phyloP scores from a whole-genome alignment of 2,797 vertebrate species.

The Urocyon cinereoargenteus region DNA sequence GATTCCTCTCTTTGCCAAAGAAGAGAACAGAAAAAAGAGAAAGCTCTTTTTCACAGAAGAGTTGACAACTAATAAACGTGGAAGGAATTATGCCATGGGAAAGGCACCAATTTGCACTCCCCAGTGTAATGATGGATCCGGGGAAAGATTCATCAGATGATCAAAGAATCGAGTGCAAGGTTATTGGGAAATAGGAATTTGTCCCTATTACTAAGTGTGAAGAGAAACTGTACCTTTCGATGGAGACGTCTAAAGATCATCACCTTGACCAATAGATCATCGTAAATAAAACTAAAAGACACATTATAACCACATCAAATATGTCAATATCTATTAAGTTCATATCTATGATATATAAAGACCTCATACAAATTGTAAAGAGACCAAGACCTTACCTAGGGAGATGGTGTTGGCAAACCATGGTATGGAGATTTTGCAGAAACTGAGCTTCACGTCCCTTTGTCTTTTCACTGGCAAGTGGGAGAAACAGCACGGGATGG shows the following conservation, averaged over 20 bases:
- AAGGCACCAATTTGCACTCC: background rate
- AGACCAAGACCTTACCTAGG: background rate
- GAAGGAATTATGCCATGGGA: background rate
- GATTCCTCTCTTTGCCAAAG: background rate
- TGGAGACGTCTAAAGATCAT: background rate
- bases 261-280: background rate
- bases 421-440: background rate
- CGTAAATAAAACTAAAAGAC: background rate
- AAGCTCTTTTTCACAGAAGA: conserved; percentile 2
- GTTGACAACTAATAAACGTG: background rate
- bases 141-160: background rate
- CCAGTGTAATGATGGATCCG: background rate
- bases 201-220: background rate
- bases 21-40: background rate
- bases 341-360: background rate
- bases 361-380: background rate
- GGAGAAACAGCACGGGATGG: background rate
- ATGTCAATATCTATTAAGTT: background rate
- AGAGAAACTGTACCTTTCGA: background rate
- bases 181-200: background rate
- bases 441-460: background rate
- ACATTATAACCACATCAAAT: background rate
- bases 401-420: background rate
- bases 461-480: background rate
- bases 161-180: background rate